Evolutionary conservation across 2,113 vertebrate genomes (phyloP), one percentile per base, ranked within the genome.

Genomic region (Atherinomorus stipes): DNA sequence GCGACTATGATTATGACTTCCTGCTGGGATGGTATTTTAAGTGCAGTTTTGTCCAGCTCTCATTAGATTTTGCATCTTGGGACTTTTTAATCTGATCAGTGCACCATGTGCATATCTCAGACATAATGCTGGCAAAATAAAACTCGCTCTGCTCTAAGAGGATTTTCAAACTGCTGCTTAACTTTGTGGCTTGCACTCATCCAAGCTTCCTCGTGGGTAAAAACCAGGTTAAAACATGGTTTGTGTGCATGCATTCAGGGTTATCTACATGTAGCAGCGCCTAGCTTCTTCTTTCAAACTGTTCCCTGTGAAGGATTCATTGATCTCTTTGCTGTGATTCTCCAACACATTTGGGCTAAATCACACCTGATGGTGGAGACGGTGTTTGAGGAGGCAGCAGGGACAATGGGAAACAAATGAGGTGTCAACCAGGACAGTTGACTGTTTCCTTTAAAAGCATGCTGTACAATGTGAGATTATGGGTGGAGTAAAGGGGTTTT

Each of bases 121-220:
- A 12, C 38, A n/a, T 65, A 83, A 76, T 50, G 40, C 64, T 54
- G 40, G 31, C 7, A 16, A 64, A 58, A 76, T 80, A 71, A 72
- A 72, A 47, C 59, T 25, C 65, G 38, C 51, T 78, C 61, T 22
- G 69, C 45, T 2, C 34, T 73, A 68, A 86, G 76, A 80, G 64
- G 79, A 80, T 84, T 88, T 81, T 23, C 80, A 68, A 85, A 72
- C 40, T 68, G 66, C 69, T 49, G 80, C 51, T 81, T 64, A 87
- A 83, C 71, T 76, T 66, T 45, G 54, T 53, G 26, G 54, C 47
- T 63, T 74, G 28, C 78, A 66, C 49, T 62, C 66, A 78, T 21
- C 57, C 0, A 64, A 70, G 84, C 58, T 66, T 62, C 34, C 79
- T 76, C 74, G 50, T 2, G 21, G 28, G 21, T 58, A 62, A 74